A percentile compares a stretch with the other conserved stretches of the same genome.
Evolutionary conservation across 2,113 vertebrate species (phyloP).

Genomic region (Rhodinocichla rosea): DNA sequence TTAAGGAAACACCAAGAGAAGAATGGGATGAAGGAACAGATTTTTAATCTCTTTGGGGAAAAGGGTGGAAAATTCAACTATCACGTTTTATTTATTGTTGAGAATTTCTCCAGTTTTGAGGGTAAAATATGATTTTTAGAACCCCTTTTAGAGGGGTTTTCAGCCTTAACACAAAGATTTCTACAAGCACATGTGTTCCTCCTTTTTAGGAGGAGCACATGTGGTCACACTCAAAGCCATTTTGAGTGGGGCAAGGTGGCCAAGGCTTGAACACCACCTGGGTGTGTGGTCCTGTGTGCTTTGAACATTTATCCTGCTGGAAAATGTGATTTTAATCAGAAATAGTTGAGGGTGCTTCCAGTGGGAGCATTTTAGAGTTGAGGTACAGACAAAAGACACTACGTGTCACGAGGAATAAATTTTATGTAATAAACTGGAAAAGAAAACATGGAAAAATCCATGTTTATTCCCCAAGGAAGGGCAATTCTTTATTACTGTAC

Average conservation of each 20-base stretch:
- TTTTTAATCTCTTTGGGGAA: background rate
- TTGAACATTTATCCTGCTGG: background rate
- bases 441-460: background rate
- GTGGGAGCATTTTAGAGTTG: background rate
- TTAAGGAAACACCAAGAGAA: background rate
- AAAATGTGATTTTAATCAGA: background rate
- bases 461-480: background rate
- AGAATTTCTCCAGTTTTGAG: background rate
- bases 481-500: background rate
- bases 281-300: background rate
- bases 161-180: background rate
- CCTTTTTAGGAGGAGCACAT: too few species aligned
- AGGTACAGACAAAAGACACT: background rate
- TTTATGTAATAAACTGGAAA: background rate
- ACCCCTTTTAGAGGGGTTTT: background rate
- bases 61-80: background rate
- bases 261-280: background rate
- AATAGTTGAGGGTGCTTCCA: background rate
- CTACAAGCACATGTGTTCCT: background rate
- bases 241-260: background rate
- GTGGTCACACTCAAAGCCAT: background rate
- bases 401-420: rapidly evolving
- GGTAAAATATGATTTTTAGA: background rate
- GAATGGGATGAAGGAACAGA: background rate
- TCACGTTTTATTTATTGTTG: background rate